phyloP scores from a whole-genome alignment of 2,797 vertebrate genomes.

The Enteromius unitaeniatus region DNA sequence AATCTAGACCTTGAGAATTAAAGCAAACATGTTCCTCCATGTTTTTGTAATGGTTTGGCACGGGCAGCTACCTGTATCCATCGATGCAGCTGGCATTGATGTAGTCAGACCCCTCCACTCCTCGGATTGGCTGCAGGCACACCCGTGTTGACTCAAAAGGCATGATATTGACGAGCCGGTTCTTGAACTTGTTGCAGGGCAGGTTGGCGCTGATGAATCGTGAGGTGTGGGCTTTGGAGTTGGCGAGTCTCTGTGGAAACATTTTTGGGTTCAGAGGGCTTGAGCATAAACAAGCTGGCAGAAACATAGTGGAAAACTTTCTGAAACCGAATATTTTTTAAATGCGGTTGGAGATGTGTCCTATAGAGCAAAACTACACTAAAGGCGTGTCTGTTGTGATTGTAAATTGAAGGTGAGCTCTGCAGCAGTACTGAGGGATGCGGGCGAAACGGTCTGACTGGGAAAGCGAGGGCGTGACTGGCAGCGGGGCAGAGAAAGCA shows the following conservation, averaged over 20 bases:
- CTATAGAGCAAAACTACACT: not conserved
- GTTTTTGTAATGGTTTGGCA: not conserved
- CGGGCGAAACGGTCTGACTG: conserved; percentile 29
- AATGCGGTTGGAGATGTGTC: conserved; percentile 1
- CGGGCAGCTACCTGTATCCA: conserved; percentile 87
- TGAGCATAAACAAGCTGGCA: conserved; percentile 36
- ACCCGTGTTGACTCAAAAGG: conserved; percentile 87
- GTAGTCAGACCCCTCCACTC: conserved; percentile 97
- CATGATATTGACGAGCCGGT: conserved; percentile 85
- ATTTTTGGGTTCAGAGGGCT: conserved; percentile 40
- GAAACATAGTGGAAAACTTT: not conserved
- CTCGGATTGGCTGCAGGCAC: conserved; percentile 97
- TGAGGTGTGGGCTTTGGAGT: conserved; percentile 98
- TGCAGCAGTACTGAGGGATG: conserved; percentile 13
- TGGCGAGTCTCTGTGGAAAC: conserved; percentile 88
- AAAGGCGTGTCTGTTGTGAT: conserved; percentile 15
- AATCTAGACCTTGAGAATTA: not conserved
- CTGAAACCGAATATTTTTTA: not conserved
- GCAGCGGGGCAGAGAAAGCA: conserved; percentile 58
- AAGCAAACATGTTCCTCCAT: not conserved
- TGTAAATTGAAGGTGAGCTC: conserved; percentile 7
- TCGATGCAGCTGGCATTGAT: conserved; percentile 99
- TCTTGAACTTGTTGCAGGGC: conserved; percentile 86
- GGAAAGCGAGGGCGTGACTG: conserved; percentile 67
- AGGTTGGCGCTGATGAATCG: conserved; percentile 94